phyloP scores from a whole-genome alignment of 2,888 invertebrate genomes.

The Nemotelus nigrinus region DNA sequence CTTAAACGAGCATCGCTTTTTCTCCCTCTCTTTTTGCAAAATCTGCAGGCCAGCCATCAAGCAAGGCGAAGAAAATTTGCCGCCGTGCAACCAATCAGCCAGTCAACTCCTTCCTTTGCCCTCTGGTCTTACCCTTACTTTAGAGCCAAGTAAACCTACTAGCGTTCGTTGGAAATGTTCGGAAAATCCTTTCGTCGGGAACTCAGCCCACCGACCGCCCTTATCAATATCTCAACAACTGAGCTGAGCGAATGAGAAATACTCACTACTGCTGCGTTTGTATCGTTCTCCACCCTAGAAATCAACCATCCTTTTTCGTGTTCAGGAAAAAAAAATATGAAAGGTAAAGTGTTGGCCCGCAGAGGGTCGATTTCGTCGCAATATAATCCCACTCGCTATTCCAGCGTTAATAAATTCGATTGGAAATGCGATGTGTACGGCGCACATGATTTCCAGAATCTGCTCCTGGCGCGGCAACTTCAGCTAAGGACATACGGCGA shows the following conservation, averaged over 20 bases:
- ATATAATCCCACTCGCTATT: conserved; percentile 17
- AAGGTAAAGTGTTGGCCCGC: neutral
- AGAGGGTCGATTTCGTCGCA: conserved; percentile 13
- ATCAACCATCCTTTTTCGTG: neutral
- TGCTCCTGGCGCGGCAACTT: too few species aligned
- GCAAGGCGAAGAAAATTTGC: conserved; percentile 9
- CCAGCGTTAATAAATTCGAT: neutral
- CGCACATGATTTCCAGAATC: too few species aligned
- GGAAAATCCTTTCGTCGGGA: neutral
- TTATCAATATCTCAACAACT: neutral
- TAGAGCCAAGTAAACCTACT: neutral
- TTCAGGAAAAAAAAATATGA: neutral
- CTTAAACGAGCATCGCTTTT: too few species aligned
- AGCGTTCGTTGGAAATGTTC: neutral
- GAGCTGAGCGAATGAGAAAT: conserved; percentile 30
- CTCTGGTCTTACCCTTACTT: neutral
- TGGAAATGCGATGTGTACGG: too few species aligned
- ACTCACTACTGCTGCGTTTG: neutral
- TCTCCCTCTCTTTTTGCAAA: neutral
- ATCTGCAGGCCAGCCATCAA: neutral
- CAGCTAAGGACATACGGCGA: too few species aligned
- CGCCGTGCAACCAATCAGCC: conserved; percentile 24
- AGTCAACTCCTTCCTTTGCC: conserved; percentile 5
- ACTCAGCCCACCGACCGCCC: conserved; percentile 11
- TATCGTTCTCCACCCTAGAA: too few species aligned